Percentiles rank a stretch among this genome's conserved stretches.
phyloP scores from a whole-genome alignment of 2,113 vertebrate genomes.

The Heptranchias perlo region DNA sequence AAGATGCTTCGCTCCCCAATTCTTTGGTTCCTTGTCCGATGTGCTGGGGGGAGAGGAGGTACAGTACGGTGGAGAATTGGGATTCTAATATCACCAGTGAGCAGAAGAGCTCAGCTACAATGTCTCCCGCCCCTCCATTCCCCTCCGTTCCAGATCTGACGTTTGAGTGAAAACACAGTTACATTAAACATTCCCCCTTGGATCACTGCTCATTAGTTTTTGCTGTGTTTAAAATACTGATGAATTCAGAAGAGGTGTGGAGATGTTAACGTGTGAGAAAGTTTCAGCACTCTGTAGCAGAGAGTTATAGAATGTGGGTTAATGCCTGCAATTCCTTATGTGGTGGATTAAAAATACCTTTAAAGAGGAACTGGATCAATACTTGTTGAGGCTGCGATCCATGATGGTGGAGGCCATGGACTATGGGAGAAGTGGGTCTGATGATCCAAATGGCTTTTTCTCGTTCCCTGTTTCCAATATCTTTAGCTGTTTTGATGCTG shows the following conservation, averaged over 20 bases:
- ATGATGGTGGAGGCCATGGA: background rate
- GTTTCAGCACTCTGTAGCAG: background rate
- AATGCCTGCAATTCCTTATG: background rate
- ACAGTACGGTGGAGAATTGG: background rate
- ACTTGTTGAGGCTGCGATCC: background rate
- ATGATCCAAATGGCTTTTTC: background rate
- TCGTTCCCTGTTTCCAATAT: background rate
- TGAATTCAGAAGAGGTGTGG: background rate
- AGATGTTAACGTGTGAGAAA: background rate
- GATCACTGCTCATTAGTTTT: background rate
- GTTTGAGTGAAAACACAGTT: background rate
- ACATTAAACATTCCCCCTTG: background rate
- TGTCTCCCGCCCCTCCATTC: background rate
- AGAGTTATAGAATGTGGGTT: background rate
- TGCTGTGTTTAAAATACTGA: slow-evolving; percentile 7
- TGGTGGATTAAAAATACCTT: background rate
- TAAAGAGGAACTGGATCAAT: background rate
- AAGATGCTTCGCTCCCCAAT: background rate
- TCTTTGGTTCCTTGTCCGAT: background rate
- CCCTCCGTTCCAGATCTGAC: background rate
- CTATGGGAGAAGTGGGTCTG: background rate
- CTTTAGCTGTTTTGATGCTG: background rate
- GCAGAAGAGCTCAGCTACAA: background rate
- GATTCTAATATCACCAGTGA: background rate
- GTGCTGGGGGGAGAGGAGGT: background rate